Conservation (phyloP, 2,113 vertebrate species). For the Psittacara wagleri region DNA sequence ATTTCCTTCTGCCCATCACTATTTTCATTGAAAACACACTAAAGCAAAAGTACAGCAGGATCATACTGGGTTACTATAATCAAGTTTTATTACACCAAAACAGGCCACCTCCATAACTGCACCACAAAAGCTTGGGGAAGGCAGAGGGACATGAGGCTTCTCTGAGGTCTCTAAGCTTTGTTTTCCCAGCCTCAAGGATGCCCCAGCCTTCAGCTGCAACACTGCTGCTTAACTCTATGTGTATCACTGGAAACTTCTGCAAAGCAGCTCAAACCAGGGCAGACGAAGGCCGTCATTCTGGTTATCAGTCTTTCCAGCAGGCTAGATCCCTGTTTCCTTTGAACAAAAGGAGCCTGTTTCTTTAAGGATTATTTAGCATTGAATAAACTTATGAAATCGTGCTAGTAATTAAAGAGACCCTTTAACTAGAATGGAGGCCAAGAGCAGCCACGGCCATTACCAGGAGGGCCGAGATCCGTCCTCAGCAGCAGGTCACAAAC, state of each 20-base stretch:
- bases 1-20: neutral
- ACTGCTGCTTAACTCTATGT: neutral
- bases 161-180: conserved; percentile 4
- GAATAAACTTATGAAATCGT: neutral
- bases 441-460: neutral
- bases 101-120: neutral
- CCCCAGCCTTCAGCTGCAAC: neutral
- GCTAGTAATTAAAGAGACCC: neutral
- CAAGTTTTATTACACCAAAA: neutral
- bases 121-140: neutral
- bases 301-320: neutral
- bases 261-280: neutral
- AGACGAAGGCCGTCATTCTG: neutral
- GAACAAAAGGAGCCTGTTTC: neutral
- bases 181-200: neutral
- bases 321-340: neutral
- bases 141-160: neutral
- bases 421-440: neutral
- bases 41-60: neutral
- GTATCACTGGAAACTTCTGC: neutral
- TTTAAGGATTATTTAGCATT: neutral
- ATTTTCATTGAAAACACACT: neutral
- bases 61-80: neutral
- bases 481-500: neutral
- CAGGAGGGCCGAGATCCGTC: neutral